Percentiles rank a stretch among this genome's conserved stretches.
Evolutionary conservation across 2,113 vertebrate species (phyloP).

Genomic region (Chlorocebus sabaeus): DNA sequence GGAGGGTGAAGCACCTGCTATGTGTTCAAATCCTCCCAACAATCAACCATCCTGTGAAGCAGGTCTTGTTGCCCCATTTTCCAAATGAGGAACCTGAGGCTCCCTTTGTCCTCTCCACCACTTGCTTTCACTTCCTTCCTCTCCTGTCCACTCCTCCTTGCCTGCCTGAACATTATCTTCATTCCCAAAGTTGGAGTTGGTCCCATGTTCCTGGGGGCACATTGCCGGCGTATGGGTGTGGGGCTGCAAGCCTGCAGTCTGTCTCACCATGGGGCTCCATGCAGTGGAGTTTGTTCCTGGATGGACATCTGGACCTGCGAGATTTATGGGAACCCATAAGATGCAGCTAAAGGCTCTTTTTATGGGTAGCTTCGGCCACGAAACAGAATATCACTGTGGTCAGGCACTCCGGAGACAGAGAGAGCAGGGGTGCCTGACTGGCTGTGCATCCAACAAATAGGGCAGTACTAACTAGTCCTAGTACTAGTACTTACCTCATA

Average conservation of each 20-base stretch:
- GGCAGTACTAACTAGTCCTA: not conserved
- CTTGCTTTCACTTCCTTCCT: not conserved
- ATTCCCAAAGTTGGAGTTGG: too few species aligned
- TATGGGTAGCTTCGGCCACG: not conserved
- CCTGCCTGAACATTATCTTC: rapidly evolving
- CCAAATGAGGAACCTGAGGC: not conserved
- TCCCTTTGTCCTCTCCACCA: not conserved
- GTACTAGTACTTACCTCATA: not conserved
- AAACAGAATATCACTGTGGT: too few species aligned
- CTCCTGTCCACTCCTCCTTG: not conserved
- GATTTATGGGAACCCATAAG: too few species aligned
- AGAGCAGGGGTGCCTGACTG: too few species aligned
- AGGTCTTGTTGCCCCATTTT: not conserved
- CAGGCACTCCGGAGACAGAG: not conserved
- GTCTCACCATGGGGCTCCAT: rapidly evolving
- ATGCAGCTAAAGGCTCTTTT: rapidly evolving
- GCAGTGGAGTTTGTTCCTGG: rapidly evolving
- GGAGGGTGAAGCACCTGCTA: not conserved
- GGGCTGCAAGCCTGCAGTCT: too few species aligned
- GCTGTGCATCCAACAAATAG: too few species aligned
- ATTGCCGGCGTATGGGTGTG: rapidly evolving
- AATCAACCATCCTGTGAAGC: too few species aligned
- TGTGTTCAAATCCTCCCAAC: not conserved
- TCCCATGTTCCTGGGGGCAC: rapidly evolving
- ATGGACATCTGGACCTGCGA: not conserved